These are phyloP conservation scores for Heliconius ethilla DNA, from an alignment of 2,888 invertebrate genomes.

Conservation along the genomic window DNA sequence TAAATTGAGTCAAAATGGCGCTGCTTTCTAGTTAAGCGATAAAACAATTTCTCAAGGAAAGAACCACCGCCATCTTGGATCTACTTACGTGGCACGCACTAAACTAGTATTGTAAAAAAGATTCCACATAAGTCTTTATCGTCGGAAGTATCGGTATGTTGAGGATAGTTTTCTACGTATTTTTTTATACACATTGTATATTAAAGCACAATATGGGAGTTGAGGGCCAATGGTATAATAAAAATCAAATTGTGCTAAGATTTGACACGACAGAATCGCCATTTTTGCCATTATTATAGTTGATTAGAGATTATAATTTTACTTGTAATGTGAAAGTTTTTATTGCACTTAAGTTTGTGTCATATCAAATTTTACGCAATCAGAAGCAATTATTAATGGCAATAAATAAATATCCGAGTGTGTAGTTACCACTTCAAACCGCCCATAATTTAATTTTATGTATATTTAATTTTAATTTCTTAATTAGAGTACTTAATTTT, in stretches of 20 bases:
- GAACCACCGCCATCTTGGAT: not conserved
- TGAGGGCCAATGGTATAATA: slow-evolving; percentile 13
- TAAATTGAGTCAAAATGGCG: slow-evolving; percentile 8
- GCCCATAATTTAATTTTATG: slow-evolving; percentile 44
- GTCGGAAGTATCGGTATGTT: slow-evolving; percentile 2
- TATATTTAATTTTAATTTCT: slow-evolving; percentile 31
- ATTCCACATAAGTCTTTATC: not conserved
- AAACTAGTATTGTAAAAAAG: not conserved
- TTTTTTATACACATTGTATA: slow-evolving; percentile 16
- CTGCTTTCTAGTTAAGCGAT: not conserved
- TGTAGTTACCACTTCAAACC: slow-evolving; percentile 47
- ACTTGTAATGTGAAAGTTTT: not conserved
- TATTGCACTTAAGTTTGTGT: not conserved
- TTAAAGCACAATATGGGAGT: slow-evolving; percentile 8
- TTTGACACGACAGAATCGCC: slow-evolving; percentile 7
- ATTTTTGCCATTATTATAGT: slow-evolving; percentile 10
- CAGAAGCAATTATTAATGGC: slow-evolving; percentile 25
- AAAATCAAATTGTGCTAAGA: slow-evolving; percentile 12
- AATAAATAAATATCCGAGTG: slow-evolving; percentile 31
- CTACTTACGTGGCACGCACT: not conserved
- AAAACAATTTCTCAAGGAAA: slow-evolving; percentile 4
- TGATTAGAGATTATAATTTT: not conserved
- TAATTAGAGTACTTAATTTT: slow-evolving; percentile 35
- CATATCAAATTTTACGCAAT: slow-evolving; percentile 19
- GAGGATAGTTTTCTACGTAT: slow-evolving; percentile 14